Evolutionary conservation across 2,113 vertebrate species (phyloP), one percentile per base, ranked within the genome.

Genomic region (Gavia stellata): DNA sequence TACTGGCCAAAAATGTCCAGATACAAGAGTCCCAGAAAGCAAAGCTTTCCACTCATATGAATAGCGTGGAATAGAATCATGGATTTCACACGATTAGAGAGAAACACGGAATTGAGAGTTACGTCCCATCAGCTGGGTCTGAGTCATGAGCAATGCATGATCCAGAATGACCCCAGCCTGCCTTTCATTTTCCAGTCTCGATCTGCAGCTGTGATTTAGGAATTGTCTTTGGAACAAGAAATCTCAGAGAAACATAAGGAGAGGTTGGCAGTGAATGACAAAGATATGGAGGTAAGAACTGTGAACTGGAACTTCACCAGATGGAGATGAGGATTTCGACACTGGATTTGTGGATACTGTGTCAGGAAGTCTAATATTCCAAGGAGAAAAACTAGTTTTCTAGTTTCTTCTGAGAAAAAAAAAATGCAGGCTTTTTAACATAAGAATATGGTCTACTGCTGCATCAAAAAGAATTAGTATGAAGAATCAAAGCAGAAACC

Each of bases 281-380:
- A 91, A 89, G 83, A 81, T 75, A 79, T 2, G 56, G 73, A 93
- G 68, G 53, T 73, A 96, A 82, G 81, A 50, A 96, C 91, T 87
- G 74, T 92, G 94, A 95, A 96, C 83, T 96, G 92, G 86, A 97
- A 97, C 94, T 85, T 74, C 81, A 95, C 70, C 91, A 91, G 89
- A 87, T 87, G 92, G 92, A 91, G 72, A 91, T 79, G 62, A 95
- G 33, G 62, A 80, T 75, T 86, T 71, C 79, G 67, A 74, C 14
- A 45, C 34, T 40, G 58, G 36, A 72, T 95, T 92, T 81, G 53
- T 65, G 26, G 53, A 85, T 29, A 45, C 29, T 1, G 0, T 53
- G 20, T 91, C 86, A 94, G 50, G 66, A 87, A 94, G 45, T 42
- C 80, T 71, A 92, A 81, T 18, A 78, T 17, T n/a, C 56, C 36